phyloP scores from a whole-genome alignment of 2,888 invertebrate genomes.

The Anthoptus insignis region DNA sequence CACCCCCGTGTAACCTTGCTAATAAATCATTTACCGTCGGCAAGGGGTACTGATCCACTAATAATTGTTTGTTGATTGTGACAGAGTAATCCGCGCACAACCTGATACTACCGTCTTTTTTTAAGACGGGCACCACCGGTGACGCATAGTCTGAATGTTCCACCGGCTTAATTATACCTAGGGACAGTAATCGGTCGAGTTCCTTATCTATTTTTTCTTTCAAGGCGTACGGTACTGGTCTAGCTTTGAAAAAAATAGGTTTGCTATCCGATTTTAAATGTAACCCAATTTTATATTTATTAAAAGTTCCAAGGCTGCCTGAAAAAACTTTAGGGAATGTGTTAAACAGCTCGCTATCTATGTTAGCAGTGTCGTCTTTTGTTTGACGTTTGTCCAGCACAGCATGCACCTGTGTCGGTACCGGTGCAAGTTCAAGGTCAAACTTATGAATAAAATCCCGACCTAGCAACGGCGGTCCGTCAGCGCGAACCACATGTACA shows the following conservation, averaged over 20 bases:
- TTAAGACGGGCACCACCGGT: slow-evolving; percentile 42
- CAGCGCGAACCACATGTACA: slow-evolving; percentile 32
- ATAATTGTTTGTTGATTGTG: slow-evolving; percentile 48
- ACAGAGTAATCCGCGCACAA: slow-evolving; percentile 47
- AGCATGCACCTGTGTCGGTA: neutral
- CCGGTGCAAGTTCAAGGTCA: slow-evolving; percentile 34
- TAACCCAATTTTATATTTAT: slow-evolving; percentile 39
- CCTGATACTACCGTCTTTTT: slow-evolving; percentile 39
- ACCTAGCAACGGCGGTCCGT: slow-evolving; percentile 35
- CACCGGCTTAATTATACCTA: slow-evolving; percentile 37
- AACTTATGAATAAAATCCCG: slow-evolving; percentile 37
- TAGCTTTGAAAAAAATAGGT: slow-evolving; percentile 45
- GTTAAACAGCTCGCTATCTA: neutral
- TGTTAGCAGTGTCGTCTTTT: neutral
- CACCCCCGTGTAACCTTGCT: slow-evolving; percentile 46
- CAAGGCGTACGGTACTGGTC: slow-evolving; percentile 39
- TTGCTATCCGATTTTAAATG: slow-evolving; percentile 41
- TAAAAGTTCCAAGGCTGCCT: neutral
- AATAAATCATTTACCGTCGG: slow-evolving; percentile 45
- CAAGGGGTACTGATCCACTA: slow-evolving; percentile 31
- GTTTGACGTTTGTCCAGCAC: neutral
- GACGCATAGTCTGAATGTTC: slow-evolving; percentile 43
- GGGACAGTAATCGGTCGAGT: slow-evolving; percentile 33
- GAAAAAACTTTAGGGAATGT: slow-evolving; percentile 31
- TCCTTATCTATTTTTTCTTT: slow-evolving; percentile 38